Evolutionary conservation across 2,113 vertebrate species (phyloP), one percentile per base, ranked within the genome.

Genomic region (Apeltes quadracus): DNA sequence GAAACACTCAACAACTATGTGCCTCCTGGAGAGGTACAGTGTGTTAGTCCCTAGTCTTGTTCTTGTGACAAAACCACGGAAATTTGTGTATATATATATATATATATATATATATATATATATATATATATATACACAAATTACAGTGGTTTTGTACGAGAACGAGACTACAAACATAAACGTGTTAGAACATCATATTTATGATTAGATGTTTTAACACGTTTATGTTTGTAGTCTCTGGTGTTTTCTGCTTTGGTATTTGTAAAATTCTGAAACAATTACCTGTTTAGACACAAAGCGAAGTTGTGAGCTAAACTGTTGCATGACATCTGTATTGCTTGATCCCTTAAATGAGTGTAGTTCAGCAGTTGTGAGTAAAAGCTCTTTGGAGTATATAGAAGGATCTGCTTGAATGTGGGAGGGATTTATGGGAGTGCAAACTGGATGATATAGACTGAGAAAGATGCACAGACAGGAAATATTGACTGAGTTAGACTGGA

Each of bases 401-500:
- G 38, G 29, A 75, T 73, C n/a, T 76, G 54, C 74, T 11, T 62
- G 69, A 43, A 75, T 67, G 72, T 69, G 29, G 61, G 61, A 50
- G 22, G 55, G 61, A 38, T 80, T 75, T 65, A 58, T 72, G 62
- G 23, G 74, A 67, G 57, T 55, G 44, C 38, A 62, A 38, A 44
- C 39, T 38, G 61, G 59, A 58, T 75, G 48, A 75, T 71, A 75
- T 57, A 70, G 67, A 55, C 10, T 15, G 41, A 69, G 58, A 51
- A 50, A 63, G 64, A 68, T 7, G 23, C 59, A 39, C 58, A 73
- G 57, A 65, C 50, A 55, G 79, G 68, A 73, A 69, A 72, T 88
- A 83, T 85, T 79, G 80, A 90, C 41, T 32, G 69, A 78, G 70
- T 39, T 72, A 65, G 61, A 76, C 39, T 41, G 27, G 20, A 71